Percentiles rank a stretch among this genome's conserved stretches.
These are phyloP conservation scores for Hypanus sabinus DNA, from an alignment of 2,113 vertebrate species.

Conservation along the genomic window DNA sequence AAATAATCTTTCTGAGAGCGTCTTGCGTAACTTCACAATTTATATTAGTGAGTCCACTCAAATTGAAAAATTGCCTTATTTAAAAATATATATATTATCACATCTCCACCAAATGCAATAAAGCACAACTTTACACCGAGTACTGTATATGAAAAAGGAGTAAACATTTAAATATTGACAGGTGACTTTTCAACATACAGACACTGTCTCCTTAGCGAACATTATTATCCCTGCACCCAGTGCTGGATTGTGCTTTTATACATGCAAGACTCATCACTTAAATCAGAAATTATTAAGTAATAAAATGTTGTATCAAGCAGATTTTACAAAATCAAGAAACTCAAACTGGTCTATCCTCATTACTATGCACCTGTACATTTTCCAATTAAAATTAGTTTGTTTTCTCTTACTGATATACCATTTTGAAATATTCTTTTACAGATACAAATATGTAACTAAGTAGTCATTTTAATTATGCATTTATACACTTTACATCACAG, in stretches of 20 bases:
- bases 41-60: neutral
- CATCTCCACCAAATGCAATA: neutral
- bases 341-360: neutral
- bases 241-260: neutral
- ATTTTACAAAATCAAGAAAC: conserved; percentile 19
- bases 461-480: conserved; percentile 12
- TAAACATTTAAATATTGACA: conserved; percentile 4
- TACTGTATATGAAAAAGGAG: neutral
- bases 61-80: neutral
- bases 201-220: neutral
- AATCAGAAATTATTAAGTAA: conserved; percentile 19
- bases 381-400: neutral
- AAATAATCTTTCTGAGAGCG: neutral
- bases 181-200: neutral
- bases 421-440: neutral
- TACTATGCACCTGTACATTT: neutral
- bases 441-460: neutral
- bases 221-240: neutral
- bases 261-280: conserved; percentile 1
- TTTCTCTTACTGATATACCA: neutral
- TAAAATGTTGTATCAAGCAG: neutral
- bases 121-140: conserved; percentile 12
- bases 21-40: neutral
- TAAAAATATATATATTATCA: neutral
- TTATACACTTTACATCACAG: neutral